Base-by-base conservation (phyloP, 2,113 vertebrate species). In the Nyctibius bracteatus region DNA sequence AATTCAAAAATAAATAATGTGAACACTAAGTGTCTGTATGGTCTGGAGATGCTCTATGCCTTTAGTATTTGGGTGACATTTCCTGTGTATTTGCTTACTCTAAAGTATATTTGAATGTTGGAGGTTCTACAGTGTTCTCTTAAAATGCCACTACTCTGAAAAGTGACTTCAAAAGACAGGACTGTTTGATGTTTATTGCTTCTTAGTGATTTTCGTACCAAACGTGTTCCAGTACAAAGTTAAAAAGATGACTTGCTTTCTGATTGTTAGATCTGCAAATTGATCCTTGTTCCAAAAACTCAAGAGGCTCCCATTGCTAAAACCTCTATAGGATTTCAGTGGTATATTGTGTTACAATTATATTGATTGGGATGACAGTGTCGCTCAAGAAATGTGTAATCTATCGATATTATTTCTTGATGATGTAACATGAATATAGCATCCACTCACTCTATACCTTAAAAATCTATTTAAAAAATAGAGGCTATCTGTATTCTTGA, bases 51-150 rank as follows among this genome's bases (percentile, higher is more conserved):
- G 61, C 77, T 96, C 68, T 95, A 37, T 67, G 88, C 79, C 61
- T 95, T 94, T 91, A 96, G 96, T 90, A 94, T 97, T 96, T 97
- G 82, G 88, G 96, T 95, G 96, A 96, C 95, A 95, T 95, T 97
- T 97, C 72, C 61, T 96, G 88, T 93, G 55, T 96, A 92, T 97
- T 97, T 97, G 94, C 94, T 95, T 96, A 79, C 85, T 88, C 57
- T 84, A 92, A 96, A 95, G 94, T 93, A 51, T 94, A 96, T 96
- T 93, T 95, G 92, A 94, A 96, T 94, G 65, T n/a, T 79, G 62
- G 57, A 92, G 33, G 68, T 88, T 96, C 72, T 88, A 90, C 90
- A 61, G 65, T 75, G 65, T 87, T 96, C 90, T 92, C 65, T 86
- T 88, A 84, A 96, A 96, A 95, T 91, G 88, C 92, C 94, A 94